Evolutionary conservation across 2,888 invertebrate genomes (phyloP), one percentile per base, ranked within the genome.

Genomic region (Eilema griseolum): DNA sequence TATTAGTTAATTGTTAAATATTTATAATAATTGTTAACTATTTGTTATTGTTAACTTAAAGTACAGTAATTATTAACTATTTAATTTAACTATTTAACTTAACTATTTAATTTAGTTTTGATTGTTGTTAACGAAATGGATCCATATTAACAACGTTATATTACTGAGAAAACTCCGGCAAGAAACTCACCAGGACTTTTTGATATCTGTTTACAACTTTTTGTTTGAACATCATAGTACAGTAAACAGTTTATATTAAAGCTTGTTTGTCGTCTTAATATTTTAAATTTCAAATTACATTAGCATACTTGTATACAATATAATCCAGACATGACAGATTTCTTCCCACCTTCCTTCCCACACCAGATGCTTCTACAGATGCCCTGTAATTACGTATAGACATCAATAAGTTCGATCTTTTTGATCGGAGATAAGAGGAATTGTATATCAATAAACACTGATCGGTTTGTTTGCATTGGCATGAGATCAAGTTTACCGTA

Each of bases 401-500:
- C 72, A 80, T 79, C 83, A 84, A 85, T 86, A 85, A 86, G 85
- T 81, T 72, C 70, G 80, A 83, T 85, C 86, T 85, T 86, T 87
- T 89, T 87, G 88, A 88, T 89, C 86, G 83, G 28, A 63, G 61
- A 66, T 75, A 84, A 86, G 83, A 87, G 87, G 83, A 84, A 76
- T 85, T 81, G 83, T 86, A 85, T 81, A 77, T 86, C 74, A 82
- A 86, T 87, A 87, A 87, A 88, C 84, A 80, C 72, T n/a, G 62
- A 69, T 82, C 72, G 67, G 74, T 79, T 71, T 88, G 88, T 90
- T 88, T 87, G 85, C 76, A 70, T 90, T 90, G 91, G 90, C 91
- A 70, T 75, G 65, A 33, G 80, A 83, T 89, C 90, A 89, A 87
- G 73, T 71, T 81, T 73, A 71, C 75, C 74, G 59, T 73, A 73